Conservation (phyloP, 1,140 invertebrate species). For the Microvelia longipes region DNA sequence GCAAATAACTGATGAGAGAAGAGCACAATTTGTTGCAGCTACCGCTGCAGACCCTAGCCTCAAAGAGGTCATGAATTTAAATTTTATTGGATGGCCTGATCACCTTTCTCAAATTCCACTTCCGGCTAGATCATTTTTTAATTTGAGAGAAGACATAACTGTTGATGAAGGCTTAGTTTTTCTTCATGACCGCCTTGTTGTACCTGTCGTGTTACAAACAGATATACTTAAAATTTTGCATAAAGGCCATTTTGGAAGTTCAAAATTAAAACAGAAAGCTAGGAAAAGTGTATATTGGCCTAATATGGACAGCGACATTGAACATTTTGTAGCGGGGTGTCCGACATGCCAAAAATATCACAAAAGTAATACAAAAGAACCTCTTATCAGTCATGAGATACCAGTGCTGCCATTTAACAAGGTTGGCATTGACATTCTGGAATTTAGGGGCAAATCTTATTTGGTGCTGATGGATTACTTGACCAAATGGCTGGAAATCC, state of each 20-base stretch:
- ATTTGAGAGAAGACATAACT: conserved; percentile 4
- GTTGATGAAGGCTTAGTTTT: conserved; percentile 6
- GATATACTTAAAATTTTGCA: not conserved
- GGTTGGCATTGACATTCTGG: not conserved
- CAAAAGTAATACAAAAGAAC: not conserved
- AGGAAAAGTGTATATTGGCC: not conserved
- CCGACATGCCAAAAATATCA: not conserved
- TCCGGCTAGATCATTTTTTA: not conserved
- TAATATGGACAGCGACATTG: not conserved
- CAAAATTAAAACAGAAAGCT: not conserved
- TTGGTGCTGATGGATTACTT: not conserved
- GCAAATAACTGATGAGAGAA: conserved; percentile 1
- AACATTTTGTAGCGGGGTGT: not conserved
- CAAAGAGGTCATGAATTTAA: not conserved
- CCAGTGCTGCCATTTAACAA: not conserved
- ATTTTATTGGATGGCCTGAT: conserved; percentile 3
- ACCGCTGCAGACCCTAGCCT: not conserved
- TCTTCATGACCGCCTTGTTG: not conserved
- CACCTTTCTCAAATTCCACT: not conserved
- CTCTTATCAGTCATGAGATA: not conserved
- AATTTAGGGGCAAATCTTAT: not conserved
- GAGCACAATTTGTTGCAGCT: not conserved
- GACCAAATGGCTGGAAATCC: not conserved
- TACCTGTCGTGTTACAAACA: not conserved
- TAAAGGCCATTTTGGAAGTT: not conserved